Conservation (phyloP, 2,888 invertebrate genomes). For the Salticus scenicus region DNA sequence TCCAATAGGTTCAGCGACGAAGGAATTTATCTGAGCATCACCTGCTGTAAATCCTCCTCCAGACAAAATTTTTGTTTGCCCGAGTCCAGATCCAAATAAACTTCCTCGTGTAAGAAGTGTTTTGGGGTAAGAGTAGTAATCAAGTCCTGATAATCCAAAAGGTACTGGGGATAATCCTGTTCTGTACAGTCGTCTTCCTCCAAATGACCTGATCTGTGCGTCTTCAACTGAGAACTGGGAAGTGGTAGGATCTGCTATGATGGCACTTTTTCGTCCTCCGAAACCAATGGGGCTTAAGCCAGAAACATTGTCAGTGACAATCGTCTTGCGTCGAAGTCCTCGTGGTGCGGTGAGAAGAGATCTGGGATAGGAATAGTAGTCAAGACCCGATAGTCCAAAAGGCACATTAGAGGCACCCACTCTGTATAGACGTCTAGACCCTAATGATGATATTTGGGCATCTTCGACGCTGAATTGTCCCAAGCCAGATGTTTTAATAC, state of each 20-base stretch:
- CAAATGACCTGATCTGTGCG: slow-evolving; percentile 42
- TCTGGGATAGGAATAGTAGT: slow-evolving; percentile 49
- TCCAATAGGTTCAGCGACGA: slow-evolving; percentile 18
- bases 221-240: slow-evolving; percentile 50
- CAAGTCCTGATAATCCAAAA: slow-evolving; percentile 44
- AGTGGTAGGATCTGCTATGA: slow-evolving; percentile 39
- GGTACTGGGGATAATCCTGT: slow-evolving; percentile 41
- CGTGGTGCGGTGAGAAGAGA: slow-evolving; percentile 34
- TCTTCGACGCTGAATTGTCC: slow-evolving; percentile 38
- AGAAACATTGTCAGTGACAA: slow-evolving; percentile 27
- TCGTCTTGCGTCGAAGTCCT: slow-evolving; percentile 30
- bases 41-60: slow-evolving; percentile 55
- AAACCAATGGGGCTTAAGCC: slow-evolving; percentile 43
- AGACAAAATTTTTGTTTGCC: slow-evolving; percentile 41
- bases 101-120: slow-evolving; percentile 26
- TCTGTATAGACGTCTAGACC: slow-evolving; percentile 31
- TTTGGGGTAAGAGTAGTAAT: slow-evolving; percentile 58
- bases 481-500: slow-evolving; percentile 21
- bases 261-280: slow-evolving; percentile 10
- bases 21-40: slow-evolving; percentile 43
- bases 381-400: slow-evolving; percentile 37
- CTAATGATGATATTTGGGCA: slow-evolving; percentile 31
- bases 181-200: slow-evolving; percentile 35
- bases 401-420: slow-evolving; percentile 38
- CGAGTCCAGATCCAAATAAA: slow-evolving; percentile 27